A percentile compares a stretch with the other conserved stretches of the same genome.
phyloP scores from a whole-genome alignment of 2,797 vertebrate genomes.

The Nyctalus aviator region DNA sequence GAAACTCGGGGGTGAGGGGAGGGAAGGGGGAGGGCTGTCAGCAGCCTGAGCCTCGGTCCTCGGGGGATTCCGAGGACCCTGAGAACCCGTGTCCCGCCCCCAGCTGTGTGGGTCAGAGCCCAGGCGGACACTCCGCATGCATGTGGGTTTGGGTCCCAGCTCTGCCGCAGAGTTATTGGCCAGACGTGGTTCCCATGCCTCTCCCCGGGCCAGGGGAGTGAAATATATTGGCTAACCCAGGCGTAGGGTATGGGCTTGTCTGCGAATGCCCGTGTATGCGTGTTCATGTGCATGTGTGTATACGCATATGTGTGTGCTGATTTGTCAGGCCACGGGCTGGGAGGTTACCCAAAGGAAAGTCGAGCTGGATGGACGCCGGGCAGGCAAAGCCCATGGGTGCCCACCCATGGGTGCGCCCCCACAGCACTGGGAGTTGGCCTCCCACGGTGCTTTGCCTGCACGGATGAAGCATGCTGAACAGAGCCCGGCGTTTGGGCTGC shows the following conservation, averaged over 20 bases:
- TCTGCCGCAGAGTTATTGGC: not conserved
- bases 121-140: not conserved
- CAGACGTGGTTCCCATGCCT: not conserved
- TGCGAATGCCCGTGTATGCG: fast-evolving
- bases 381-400: not conserved
- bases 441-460: not conserved
- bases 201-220: not conserved
- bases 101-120: fast-evolving
- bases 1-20: not conserved
- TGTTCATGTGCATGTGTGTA: fast-evolving
- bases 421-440: not conserved
- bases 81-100: not conserved
- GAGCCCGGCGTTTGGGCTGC: not conserved
- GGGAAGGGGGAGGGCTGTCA: not conserved
- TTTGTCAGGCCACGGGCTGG: not conserved
- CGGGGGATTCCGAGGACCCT: not conserved
- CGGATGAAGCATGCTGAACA: not conserved
- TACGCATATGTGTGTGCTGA: fast-evolving
- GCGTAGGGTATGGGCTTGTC: not conserved
- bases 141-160: not conserved
- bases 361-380: fast-evolving
- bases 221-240: not conserved
- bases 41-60: not conserved
- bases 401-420: not conserved
- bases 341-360: not conserved